Conservation (phyloP, 2,113 vertebrate species). For the Tragelaphus strepsiceros region DNA sequence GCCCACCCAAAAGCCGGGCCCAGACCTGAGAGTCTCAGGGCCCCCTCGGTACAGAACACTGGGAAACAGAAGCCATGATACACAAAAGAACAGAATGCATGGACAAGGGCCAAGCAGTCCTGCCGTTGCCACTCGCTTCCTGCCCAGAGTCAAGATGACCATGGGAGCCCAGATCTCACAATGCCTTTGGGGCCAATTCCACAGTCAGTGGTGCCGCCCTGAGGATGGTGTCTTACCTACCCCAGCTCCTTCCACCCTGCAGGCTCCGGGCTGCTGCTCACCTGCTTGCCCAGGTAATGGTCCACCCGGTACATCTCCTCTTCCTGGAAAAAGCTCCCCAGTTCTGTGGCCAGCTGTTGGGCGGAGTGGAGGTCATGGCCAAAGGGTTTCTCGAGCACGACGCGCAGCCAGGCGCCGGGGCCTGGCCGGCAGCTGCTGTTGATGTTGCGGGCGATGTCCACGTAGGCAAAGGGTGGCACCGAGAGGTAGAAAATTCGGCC, state of each 20-base stretch:
- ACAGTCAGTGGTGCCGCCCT: fast-evolving
- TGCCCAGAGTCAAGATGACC: not conserved
- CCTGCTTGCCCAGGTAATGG: slow-evolving; percentile 98
- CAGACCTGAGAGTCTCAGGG: not conserved
- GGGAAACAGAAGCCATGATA: not conserved
- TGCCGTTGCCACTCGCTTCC: not conserved
- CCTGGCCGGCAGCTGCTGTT: slow-evolving; percentile 87
- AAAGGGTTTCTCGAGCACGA: slow-evolving; percentile 96
- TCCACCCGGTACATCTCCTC: slow-evolving; percentile 98
- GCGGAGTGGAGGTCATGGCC: slow-evolving; percentile 91
- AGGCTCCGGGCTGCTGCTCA: slow-evolving; percentile 33
- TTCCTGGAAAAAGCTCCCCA: slow-evolving; percentile 86
- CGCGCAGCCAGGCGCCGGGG: slow-evolving; percentile 86
- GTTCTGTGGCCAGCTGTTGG: slow-evolving; percentile 85
- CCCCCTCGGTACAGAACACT: not conserved
- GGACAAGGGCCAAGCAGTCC: not conserved
- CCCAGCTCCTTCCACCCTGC: not conserved
- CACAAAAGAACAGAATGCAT: fast-evolving
- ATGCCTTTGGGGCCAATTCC: fast-evolving
- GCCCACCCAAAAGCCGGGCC: not conserved
- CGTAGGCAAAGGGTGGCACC: slow-evolving; percentile 91
- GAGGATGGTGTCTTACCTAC: fast-evolving
- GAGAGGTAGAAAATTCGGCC: slow-evolving; percentile 97
- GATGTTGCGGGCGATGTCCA: slow-evolving; percentile 87
- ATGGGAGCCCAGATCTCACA: fast-evolving